Conservation (phyloP, 2,888 invertebrate genomes). For the Torymus auratus region DNA sequence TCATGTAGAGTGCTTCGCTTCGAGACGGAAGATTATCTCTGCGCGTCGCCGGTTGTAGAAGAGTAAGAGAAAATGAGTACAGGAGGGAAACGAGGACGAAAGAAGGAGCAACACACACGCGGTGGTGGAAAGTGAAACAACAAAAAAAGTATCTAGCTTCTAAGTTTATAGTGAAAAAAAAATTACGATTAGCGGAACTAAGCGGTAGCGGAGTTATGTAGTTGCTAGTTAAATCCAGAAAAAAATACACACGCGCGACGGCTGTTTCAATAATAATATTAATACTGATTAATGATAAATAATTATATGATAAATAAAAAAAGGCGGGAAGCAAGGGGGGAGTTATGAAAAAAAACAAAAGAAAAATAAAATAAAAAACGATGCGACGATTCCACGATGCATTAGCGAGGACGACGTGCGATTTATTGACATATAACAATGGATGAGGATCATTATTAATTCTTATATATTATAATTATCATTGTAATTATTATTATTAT, state of each 20-base stretch:
- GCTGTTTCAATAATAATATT: constrained; percentile 72
- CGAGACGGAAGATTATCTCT: constrained; percentile 34
- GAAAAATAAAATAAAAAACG: not conserved
- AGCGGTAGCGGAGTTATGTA: constrained; percentile 73
- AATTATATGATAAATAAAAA: constrained; percentile 52
- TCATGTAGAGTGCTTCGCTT: constrained; percentile 48
- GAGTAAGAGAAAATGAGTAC: constrained; percentile 37
- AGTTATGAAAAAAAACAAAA: not conserved
- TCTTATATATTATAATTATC: constrained; percentile 31
- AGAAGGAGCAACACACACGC: constrained; percentile 12
- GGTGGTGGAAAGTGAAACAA: constrained; percentile 59
- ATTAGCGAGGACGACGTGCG: constrained; percentile 14
- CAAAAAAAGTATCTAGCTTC: constrained; percentile 67
- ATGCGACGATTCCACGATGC: constrained; percentile 14
- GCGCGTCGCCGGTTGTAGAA: constrained; percentile 30
- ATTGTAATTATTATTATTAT: constrained; percentile 47
- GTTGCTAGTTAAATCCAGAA: constrained; percentile 67
- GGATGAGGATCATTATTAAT: constrained; percentile 23
- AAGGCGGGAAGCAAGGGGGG: too few relatives aligned
- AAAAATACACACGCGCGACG: constrained; percentile 69
- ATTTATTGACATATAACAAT: not conserved
- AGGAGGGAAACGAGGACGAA: constrained; percentile 36
- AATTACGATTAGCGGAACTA: constrained; percentile 66
- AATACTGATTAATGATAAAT: constrained; percentile 55
- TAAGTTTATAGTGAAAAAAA: constrained; percentile 73